A percentile compares a stretch with the other conserved stretches of the same genome.
Conservation (phyloP, 2,797 vertebrate species). For the Limnodromus scolopaceus region DNA sequence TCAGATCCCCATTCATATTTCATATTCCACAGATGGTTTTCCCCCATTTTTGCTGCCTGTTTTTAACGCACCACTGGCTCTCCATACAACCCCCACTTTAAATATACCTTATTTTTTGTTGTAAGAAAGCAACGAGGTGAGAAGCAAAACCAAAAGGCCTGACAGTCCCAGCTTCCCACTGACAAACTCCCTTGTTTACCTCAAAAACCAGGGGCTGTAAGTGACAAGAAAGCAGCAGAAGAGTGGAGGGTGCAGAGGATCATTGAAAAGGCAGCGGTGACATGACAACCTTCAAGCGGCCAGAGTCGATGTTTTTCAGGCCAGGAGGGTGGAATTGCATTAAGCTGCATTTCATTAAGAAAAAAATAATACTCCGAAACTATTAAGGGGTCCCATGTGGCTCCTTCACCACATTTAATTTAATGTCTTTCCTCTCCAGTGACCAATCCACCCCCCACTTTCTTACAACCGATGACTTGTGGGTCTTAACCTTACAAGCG, state of each 20-base stretch:
- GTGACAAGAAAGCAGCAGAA: constrained; percentile 33
- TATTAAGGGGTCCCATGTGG: constrained; percentile 50
- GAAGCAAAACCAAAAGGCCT: constrained; percentile 29
- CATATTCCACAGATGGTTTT: background rate
- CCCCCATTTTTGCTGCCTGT: background rate
- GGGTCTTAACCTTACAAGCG: constrained; percentile 76
- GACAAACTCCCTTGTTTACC: background rate
- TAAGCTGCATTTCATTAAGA: constrained; percentile 65
- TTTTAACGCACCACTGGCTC: background rate
- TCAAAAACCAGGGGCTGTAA: constrained; percentile 20
- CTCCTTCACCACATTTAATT: constrained; percentile 57
- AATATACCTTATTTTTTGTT: background rate
- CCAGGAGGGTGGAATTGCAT: constrained; percentile 21
- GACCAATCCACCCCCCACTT: constrained; percentile 44
- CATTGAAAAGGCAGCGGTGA: background rate
- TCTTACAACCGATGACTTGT: constrained; percentile 56
- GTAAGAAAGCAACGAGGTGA: constrained; percentile 30
- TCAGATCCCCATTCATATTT: constrained; percentile 47
- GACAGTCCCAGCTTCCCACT: constrained; percentile 18
- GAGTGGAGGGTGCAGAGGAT: background rate
- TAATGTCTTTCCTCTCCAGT: constrained; percentile 62
- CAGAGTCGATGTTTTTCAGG: background rate
- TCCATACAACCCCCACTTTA: background rate
- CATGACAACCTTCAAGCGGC: background rate
- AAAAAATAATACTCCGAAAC: constrained; percentile 59